Evolutionary conservation across 2,797 vertebrate species (phyloP).

Genomic region (Amphiprion clarkii): DNA sequence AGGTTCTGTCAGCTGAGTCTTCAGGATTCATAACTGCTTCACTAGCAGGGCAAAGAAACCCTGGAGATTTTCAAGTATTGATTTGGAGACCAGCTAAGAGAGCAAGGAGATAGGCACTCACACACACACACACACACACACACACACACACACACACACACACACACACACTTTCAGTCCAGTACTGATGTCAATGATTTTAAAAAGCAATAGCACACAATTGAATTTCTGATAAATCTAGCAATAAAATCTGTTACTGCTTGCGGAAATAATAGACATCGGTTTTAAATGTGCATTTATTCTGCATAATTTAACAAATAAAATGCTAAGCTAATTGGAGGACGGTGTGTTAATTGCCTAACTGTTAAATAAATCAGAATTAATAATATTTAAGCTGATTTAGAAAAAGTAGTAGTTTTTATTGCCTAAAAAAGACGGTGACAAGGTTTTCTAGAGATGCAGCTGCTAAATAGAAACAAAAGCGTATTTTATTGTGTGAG

Average conservation of each 20-base stretch:
- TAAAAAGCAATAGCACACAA: conserved; percentile 25
- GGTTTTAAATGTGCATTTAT: neutral
- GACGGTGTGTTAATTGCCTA: neutral
- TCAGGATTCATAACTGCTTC: conserved; percentile 80
- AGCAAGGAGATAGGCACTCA: conserved; percentile 37
- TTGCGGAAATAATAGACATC: neutral
- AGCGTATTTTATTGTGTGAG: too few relatives aligned
- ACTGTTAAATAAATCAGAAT: neutral
- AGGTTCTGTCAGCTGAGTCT: conserved; percentile 78
- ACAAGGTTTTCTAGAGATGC: neutral
- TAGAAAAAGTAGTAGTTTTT: neutral
- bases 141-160: neutral
- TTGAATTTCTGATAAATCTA: conserved; percentile 30
- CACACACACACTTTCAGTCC: conserved; percentile 8
- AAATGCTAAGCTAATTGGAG: neutral
- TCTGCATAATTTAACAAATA: neutral
- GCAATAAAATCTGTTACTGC: conserved; percentile 10
- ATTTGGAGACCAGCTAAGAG: conserved; percentile 70
- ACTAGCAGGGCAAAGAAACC: conserved; percentile 65
- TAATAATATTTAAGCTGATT: neutral
- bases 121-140: conserved; percentile 5
- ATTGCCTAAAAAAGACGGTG: neutral
- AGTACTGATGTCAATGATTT: conserved; percentile 49
- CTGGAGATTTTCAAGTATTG: conserved; percentile 76
- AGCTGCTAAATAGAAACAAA: neutral